A percentile compares a stretch with the other conserved stretches of the same genome.
Evolutionary conservation across 2,113 vertebrate genomes (phyloP).

Genomic region (Catharus minimus): DNA sequence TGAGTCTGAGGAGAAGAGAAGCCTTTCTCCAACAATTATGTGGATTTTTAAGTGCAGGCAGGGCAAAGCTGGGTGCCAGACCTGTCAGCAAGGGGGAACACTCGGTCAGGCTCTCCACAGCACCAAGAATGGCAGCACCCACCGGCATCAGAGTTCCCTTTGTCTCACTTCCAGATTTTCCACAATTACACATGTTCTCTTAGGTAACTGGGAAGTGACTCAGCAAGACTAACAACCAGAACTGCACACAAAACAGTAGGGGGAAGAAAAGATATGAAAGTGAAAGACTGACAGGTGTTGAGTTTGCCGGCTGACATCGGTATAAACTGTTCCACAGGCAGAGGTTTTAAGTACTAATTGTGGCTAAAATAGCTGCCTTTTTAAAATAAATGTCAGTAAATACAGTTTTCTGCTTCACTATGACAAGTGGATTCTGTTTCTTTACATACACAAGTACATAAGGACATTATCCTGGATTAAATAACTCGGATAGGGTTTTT

Average conservation of each 20-base stretch:
- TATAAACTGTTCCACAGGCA: not conserved
- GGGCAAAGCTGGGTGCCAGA: not conserved
- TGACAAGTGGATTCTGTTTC: not conserved
- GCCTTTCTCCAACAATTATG: not conserved
- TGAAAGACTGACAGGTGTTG: not conserved
- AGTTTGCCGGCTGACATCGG: not conserved
- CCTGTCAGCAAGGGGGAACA: rapidly evolving
- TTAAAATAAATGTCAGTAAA: not conserved
- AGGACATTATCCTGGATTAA: not conserved
- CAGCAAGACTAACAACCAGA: not conserved
- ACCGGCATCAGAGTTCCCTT: not conserved
- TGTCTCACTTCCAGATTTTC: not conserved
- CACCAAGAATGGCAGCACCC: not conserved
- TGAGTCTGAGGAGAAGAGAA: not conserved
- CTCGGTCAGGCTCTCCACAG: not conserved
- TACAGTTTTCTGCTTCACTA: not conserved
- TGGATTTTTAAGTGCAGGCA: not conserved
- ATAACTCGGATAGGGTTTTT: not conserved
- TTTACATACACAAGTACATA: not conserved
- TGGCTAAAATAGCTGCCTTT: not conserved
- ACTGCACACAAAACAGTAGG: not conserved
- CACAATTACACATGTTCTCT: not conserved
- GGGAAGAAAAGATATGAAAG: not conserved
- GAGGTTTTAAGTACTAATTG: not conserved
- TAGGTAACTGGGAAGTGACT: not conserved